These are phyloP conservation scores for Scylla paramamosain DNA, from an alignment of 1,140 invertebrate species.

Conservation along the genomic window DNA sequence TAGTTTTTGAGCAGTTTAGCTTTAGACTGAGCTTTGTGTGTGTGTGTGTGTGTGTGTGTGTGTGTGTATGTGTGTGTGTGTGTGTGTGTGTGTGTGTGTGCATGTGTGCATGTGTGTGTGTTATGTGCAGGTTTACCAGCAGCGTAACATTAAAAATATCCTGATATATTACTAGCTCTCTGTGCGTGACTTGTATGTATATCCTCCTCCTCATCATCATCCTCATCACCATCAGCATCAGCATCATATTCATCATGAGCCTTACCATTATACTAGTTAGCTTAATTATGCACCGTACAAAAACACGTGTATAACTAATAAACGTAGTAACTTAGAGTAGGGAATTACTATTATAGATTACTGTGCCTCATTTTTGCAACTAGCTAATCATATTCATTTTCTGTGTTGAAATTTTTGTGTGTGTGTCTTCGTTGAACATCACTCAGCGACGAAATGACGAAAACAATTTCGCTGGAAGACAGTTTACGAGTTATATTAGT, in stretches of 20 bases:
- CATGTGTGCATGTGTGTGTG: neutral
- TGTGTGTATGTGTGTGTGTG: neutral
- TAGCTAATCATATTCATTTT: neutral
- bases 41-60: neutral
- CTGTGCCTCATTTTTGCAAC: no score
- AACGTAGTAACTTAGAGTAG: no score
- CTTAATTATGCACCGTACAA: neutral
- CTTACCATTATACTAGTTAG: neutral
- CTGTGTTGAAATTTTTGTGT: neutral
- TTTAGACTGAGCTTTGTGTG: neutral
- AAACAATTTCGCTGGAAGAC: no score
- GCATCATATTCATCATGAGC: neutral
- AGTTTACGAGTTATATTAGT: no score
- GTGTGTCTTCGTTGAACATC: no score
- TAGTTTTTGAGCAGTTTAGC: neutral
- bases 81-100: neutral
- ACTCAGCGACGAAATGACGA: no score
- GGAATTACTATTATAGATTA: no score
- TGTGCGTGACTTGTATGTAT: no score
- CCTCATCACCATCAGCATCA: neutral
- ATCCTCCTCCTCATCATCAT: neutral
- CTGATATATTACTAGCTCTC: no score
- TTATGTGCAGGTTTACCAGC: no score
- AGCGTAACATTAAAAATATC: no score
- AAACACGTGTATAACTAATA: no score